Evolutionary conservation across 2,797 vertebrate species (phyloP).

Genomic region (Hyperoplus immaculatus): DNA sequence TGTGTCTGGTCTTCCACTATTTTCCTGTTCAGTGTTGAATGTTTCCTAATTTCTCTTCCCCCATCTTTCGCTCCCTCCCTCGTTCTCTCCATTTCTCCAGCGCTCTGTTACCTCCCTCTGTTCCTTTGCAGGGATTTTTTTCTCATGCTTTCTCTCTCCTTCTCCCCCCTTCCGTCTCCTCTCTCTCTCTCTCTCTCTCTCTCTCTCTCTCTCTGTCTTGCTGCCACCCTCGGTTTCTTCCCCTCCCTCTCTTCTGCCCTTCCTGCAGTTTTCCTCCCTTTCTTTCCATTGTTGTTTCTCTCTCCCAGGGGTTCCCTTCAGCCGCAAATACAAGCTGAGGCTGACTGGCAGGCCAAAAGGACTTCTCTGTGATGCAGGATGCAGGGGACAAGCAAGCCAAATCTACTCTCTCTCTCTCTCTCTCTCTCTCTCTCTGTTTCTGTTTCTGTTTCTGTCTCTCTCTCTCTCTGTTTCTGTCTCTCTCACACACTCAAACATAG

Average conservation of each 20-base stretch:
- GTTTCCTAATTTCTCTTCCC: not conserved
- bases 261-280: constrained; percentile 37
- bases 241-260: constrained; percentile 13
- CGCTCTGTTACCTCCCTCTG: not conserved
- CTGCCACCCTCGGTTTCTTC: not conserved
- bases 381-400: constrained; percentile 49
- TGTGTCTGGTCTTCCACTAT: no score
- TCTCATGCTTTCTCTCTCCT: not conserved
- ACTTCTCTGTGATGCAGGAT: constrained; percentile 66
- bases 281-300: constrained; percentile 42
- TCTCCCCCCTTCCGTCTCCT: not conserved
- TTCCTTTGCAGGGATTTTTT: not conserved
- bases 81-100: not conserved
- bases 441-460: not conserved
- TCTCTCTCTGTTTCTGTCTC: constrained; percentile 21
- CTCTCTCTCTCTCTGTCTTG: constrained; percentile 13
- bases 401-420: constrained; percentile 27
- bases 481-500: constrained; percentile 42
- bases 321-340: constrained; percentile 68
- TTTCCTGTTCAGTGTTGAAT: not conserved
- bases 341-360: constrained; percentile 78
- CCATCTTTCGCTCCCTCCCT: not conserved
- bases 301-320: constrained; percentile 64
- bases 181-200: constrained; percentile 9
- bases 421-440: constrained; percentile 19